Base-by-base conservation (phyloP, 2,888 invertebrate genomes). In the Colletes collaris region DNA sequence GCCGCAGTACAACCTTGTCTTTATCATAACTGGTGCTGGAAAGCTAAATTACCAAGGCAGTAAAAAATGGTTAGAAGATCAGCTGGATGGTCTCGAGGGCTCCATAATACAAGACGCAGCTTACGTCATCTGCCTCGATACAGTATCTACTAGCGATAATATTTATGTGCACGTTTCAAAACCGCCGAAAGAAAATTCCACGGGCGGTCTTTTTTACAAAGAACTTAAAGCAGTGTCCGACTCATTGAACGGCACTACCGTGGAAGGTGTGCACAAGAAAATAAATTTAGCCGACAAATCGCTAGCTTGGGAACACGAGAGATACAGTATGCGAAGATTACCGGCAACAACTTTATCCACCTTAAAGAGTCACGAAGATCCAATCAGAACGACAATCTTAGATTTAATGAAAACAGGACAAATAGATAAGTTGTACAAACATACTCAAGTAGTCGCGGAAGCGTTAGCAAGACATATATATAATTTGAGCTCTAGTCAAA, bases 291-390 rank as follows among this genome's bases (percentile, higher is more conserved):
- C 98, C 0, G 98, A 99, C 68, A 97, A 97, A 86, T 95, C 96
- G 71, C 93, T 99, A 44, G 97, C 98, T 0, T 99, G 99, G 99
- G 99, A 99, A 90, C 99, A 99, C 91, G 99, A 99, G 93, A 94
- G 98, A 84, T 99, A 97, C 93, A 98, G 98, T 92, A 98, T 99
- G 87, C 95, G 97, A 83, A 94, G 98, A 82, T 95, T 99, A 89
- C 96, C 98, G 0, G 98, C 98, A 0, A 97, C 99, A 91, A 99
- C 99, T 0, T 89, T 99, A 4, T 99, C 99, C 0, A 95, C 96
- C 1, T 92, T 98, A 3, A 94, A 96, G 94, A 95, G 94, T 80
- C 95, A 96, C 90, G 95, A 95, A 84, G 95, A 96, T 87, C 93
- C 94, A 5, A 91, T 93, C 0, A 94, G 96, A 65, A 94, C 94